phyloP scores from a whole-genome alignment of 2,888 invertebrate genomes.

The Cacoxenus indagator region DNA sequence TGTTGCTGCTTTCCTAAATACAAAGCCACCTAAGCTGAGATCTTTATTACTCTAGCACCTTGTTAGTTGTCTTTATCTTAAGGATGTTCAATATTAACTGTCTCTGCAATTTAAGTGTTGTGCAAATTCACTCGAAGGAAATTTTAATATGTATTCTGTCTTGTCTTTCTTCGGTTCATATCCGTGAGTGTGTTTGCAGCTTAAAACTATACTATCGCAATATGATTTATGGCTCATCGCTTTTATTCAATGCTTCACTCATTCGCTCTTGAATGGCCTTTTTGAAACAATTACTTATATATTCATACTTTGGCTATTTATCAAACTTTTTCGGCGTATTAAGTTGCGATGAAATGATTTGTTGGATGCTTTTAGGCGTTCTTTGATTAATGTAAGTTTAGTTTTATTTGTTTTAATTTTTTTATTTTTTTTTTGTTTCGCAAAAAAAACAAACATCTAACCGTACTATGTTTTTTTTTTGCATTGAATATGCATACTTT shows the following conservation, averaged over 20 bases:
- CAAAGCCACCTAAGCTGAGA: slow-evolving; percentile 36
- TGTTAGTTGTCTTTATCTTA: not conserved
- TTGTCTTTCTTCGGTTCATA: slow-evolving; percentile 41
- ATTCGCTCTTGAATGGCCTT: not conserved
- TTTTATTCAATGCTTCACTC: not conserved
- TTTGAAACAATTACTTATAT: slow-evolving; percentile 66
- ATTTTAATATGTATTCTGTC: slow-evolving; percentile 42
- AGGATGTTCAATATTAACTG: slow-evolving; percentile 23
- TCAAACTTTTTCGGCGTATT: slow-evolving; percentile 30
- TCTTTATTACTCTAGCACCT: not conserved
- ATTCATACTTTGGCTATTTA: slow-evolving; percentile 46
- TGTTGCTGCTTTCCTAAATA: slow-evolving; percentile 58
- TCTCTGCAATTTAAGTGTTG: slow-evolving; percentile 33
- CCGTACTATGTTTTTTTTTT: not conserved
- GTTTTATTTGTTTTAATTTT: not conserved
- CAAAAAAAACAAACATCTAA: too few relatives aligned
- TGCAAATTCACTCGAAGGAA: slow-evolving; percentile 31
- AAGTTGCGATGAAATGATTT: slow-evolving; percentile 57
- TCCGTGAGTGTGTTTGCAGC: too few relatives aligned
- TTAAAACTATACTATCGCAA: slow-evolving; percentile 55
- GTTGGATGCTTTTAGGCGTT: slow-evolving; percentile 41
- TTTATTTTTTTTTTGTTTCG: too few relatives aligned
- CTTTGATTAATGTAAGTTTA: slow-evolving; percentile 51
- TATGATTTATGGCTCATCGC: slow-evolving; percentile 63
- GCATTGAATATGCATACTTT: too few relatives aligned